Evolutionary conservation across 2,797 vertebrate genomes (phyloP), one percentile per base, ranked within the genome.

Genomic region (Spizella passerina): DNA sequence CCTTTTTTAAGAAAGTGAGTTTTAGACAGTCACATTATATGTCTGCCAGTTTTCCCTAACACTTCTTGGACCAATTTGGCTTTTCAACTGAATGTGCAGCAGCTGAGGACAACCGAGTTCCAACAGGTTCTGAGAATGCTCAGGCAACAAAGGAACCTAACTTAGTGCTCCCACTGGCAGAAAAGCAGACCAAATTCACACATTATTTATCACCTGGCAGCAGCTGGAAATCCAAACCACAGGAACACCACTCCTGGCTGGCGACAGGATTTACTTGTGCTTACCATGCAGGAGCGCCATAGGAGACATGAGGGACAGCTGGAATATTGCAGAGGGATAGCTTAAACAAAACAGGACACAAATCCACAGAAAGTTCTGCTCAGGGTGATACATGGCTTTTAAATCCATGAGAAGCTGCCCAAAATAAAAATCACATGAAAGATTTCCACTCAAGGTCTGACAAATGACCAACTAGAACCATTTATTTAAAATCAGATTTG

Each of bases 91-190:
- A 65, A 52, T 21, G 4, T 39, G 52, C 53, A 79, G 64, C 26
- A 88, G 22, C 5, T 2, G 1, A 75, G n/a, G 30, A 79, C 1
- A 1, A 23, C 7, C 0, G 0, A 69, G 32, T 57, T 86, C 30
- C 55, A 43, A 26, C 10, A 55, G 23, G 46, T 69, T 50, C 46
- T 50, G 81, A 65, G 27, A 38, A 69, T 2, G 3, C 15, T 29
- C 20, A 59, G 34, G 32, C 3, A 1, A 55, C 78, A 87, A 50
- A 84, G 9, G 29, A 27, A 55, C 27, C 1, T 34, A 52, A 23
- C 27, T 29, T 4, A 23, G n/a, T 55, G 47, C 10, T 88, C 24
- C 44, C 32, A 55, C 41, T 30, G 53, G 22, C 43, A 94, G 59
- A 78, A 77, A 75, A 64, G 24, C 4, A 7, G 38, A 34, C 34